A percentile compares a stretch with the other conserved stretches of the same genome.
These are phyloP conservation scores for Digitonthophagus gazella DNA, from an alignment of 2,888 invertebrate species.

Conservation along the genomic window DNA sequence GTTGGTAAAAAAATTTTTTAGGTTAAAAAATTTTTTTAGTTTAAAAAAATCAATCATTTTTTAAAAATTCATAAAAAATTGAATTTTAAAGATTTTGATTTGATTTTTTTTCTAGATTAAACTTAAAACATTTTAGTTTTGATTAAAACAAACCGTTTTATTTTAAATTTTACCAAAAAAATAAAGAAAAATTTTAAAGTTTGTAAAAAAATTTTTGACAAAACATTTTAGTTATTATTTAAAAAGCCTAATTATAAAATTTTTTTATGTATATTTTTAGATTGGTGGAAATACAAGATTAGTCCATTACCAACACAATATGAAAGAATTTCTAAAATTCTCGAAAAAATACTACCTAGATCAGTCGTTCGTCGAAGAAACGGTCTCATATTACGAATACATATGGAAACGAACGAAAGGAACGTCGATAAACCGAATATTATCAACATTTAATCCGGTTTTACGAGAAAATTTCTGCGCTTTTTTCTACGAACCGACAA, in stretches of 20 bases:
- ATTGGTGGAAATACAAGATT: slow-evolving; percentile 29
- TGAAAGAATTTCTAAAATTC: slow-evolving; percentile 30
- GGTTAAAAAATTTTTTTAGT: too few relatives aligned
- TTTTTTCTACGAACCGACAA: slow-evolving; percentile 15
- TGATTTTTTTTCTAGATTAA: too few relatives aligned
- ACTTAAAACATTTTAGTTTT: too few relatives aligned
- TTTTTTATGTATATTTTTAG: slow-evolving; percentile 18
- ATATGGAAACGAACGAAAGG: slow-evolving; percentile 32
- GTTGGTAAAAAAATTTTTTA: too few relatives aligned
- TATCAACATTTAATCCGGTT: slow-evolving; percentile 18
- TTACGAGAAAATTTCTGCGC: slow-evolving; percentile 11
- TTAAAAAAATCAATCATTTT: too few relatives aligned
- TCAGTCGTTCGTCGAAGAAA: slow-evolving; percentile 24
- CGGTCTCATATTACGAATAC: slow-evolving; percentile 29
- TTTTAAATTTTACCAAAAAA: too few relatives aligned
- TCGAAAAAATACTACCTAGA: slow-evolving; percentile 25
- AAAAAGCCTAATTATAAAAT: neutral
- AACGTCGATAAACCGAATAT: neutral
- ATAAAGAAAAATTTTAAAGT: too few relatives aligned
- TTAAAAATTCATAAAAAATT: too few relatives aligned
- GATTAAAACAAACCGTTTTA: too few relatives aligned
- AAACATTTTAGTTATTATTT: neutral
- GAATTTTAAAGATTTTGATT: too few relatives aligned
- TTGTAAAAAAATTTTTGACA: too few relatives aligned
- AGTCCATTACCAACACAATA: slow-evolving; percentile 29